Percentiles rank a stretch among this genome's conserved stretches.
phyloP scores from a whole-genome alignment of 2,797 vertebrate species.

The Darevskia mixta region DNA sequence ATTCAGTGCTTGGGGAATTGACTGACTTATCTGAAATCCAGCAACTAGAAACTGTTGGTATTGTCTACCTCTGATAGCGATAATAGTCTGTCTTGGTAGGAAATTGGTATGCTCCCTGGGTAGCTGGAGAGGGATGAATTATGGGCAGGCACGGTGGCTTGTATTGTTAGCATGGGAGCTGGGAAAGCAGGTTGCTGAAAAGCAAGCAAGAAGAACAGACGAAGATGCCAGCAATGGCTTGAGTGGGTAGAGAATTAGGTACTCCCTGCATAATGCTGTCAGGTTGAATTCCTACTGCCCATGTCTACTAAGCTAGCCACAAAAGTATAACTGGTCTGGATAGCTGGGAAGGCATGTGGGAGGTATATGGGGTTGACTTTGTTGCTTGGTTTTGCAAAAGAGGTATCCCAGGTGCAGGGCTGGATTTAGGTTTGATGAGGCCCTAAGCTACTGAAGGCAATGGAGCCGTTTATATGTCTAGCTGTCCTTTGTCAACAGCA shows the following conservation, averaged over 20 bases:
- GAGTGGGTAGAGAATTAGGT: not conserved
- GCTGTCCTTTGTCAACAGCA: too few relatives aligned
- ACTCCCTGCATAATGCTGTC: not conserved
- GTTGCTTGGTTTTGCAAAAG: not conserved
- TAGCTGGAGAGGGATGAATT: constrained; percentile 18
- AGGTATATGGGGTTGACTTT: not conserved
- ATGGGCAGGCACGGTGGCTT: not conserved
- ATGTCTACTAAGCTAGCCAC: not conserved
- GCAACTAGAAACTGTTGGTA: not conserved
- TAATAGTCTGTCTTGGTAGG: constrained; percentile 9
- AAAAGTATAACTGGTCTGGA: not conserved
- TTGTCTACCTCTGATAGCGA: not conserved
- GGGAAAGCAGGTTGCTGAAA: not conserved
- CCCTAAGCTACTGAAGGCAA: too few relatives aligned
- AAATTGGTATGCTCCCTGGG: constrained; percentile 13
- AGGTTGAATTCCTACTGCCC: not conserved
- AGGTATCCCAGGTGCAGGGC: not conserved
- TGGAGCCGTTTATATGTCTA: too few relatives aligned
- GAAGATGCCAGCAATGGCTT: not conserved
- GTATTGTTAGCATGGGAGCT: not conserved
- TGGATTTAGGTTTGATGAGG: not conserved
- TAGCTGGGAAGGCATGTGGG: not conserved
- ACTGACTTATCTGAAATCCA: not conserved
- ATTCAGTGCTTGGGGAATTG: not conserved
- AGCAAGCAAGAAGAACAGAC: not conserved